Percentiles rank a stretch among this genome's conserved stretches.
Conservation (phyloP, 2,797 vertebrate species). For the Siniperca undulata region DNA sequence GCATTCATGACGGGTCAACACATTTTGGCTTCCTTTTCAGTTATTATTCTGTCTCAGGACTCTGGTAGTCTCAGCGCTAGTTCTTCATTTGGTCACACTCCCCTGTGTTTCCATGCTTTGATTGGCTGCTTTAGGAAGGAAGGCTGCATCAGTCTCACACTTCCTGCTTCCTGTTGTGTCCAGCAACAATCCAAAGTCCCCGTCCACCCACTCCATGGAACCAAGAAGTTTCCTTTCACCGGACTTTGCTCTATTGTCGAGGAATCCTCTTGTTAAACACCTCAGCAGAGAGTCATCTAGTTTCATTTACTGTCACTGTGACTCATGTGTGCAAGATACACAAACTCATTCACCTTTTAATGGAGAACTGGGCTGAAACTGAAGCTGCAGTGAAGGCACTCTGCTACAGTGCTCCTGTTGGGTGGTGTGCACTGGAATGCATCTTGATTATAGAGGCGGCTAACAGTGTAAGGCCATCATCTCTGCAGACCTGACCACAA, state of each 20-base stretch:
- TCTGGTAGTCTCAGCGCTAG: slow-evolving; percentile 27
- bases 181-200: slow-evolving; percentile 73
- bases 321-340: slow-evolving; percentile 38
- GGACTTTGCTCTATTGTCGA: slow-evolving; percentile 68
- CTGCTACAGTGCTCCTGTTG: slow-evolving; percentile 67
- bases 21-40: slow-evolving; percentile 58
- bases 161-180: slow-evolving; percentile 91
- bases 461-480: slow-evolving; percentile 75
- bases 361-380: slow-evolving; percentile 37
- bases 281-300: slow-evolving; percentile 26
- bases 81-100: slow-evolving; percentile 64
- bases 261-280: slow-evolving; percentile 69
- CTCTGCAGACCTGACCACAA: slow-evolving; percentile 77
- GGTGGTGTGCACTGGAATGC: slow-evolving; percentile 78
- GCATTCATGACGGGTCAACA: slow-evolving; percentile 58
- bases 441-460: slow-evolving; percentile 80
- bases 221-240: slow-evolving; percentile 70
- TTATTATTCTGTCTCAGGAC: slow-evolving; percentile 68
- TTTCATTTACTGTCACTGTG: slow-evolving; percentile 44
- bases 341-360: slow-evolving; percentile 53
- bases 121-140: slow-evolving; percentile 87
- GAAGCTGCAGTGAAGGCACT: slow-evolving; percentile 37
- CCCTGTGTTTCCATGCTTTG: slow-evolving; percentile 77
- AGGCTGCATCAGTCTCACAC: slow-evolving; percentile 81
- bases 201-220: slow-evolving; percentile 58